Evolutionary conservation across 2,113 vertebrate genomes (phyloP).

Genomic region (cat (Felis catus)): F.catus_Fca126_mat1.0 CM031418.1:50849001-50849500

Average conservation of each 20-base stretch:
- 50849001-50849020: no score
- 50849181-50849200: neutral
- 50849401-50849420: neutral
- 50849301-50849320: neutral
- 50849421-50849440: neutral
- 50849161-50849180: conserved; percentile 14
- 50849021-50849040: no score
- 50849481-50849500: neutral
- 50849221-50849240: neutral
- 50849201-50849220: neutral
- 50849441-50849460: neutral
- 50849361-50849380: neutral
- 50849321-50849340: neutral
- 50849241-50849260: neutral
- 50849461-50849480: neutral
- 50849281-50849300: neutral
- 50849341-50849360: neutral
- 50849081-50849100: neutral
- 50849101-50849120: neutral
- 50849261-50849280: neutral
- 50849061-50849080: no score
- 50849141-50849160: neutral
- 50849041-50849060: no score
- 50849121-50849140: neutral
- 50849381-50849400: neutral